Evolutionary conservation across 2,888 invertebrate species (phyloP).

Genomic region (Caenorhabditis japonica): DNA sequence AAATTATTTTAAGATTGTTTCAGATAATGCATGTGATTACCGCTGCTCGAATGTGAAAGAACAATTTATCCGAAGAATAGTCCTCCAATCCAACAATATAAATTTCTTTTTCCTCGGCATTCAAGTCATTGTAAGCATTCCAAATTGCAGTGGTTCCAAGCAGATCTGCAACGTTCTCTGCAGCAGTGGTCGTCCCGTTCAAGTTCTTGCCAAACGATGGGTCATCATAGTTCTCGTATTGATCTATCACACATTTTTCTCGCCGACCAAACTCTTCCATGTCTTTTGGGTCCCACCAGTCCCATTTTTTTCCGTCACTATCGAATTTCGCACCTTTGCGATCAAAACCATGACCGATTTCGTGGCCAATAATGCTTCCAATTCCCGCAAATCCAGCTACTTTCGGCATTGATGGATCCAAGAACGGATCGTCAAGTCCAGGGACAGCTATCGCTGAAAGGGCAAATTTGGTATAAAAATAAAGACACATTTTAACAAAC

Average conservation of each 20-base stretch:
- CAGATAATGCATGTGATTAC: no score
- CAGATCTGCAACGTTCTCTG: no score
- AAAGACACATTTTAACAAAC: background rate
- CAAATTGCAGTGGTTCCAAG: no score
- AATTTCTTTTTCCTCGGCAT: no score
- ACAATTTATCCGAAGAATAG: no score
- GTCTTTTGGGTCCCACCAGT: background rate
- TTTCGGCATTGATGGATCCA: background rate
- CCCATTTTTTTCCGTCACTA: background rate
- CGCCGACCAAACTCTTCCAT: background rate
- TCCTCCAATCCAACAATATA: no score
- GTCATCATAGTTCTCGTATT: conserved; percentile 15
- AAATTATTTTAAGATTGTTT: no score
- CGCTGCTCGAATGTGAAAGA: no score
- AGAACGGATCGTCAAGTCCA: conserved; percentile 9
- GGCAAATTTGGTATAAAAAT: no score
- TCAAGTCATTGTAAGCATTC: no score
- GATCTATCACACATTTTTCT: background rate
- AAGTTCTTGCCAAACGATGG: conserved; percentile 10
- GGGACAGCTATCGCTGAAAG: background rate
- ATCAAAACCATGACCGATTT: conserved; percentile 24
- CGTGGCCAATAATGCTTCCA: background rate
- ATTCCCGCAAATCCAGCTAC: background rate
- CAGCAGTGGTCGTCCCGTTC: no score
- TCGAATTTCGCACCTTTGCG: background rate